Percentiles rank a stretch among this genome's conserved stretches.
Evolutionary conservation across 2,888 invertebrate genomes (phyloP).

Genomic region (Erebia aethiops): DNA sequence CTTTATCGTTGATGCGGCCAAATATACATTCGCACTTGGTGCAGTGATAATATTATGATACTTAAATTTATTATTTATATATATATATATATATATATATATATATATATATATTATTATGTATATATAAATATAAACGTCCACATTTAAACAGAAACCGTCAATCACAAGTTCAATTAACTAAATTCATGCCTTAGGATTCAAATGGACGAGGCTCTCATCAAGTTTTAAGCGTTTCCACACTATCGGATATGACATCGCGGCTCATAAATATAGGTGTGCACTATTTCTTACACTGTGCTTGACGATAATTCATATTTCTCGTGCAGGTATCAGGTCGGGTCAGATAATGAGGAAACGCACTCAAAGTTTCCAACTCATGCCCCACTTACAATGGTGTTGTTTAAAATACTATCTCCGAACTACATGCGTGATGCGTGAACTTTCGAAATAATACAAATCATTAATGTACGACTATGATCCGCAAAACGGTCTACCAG

Average conservation of each 20-base stretch:
- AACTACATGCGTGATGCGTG: background rate
- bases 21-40: constrained; percentile 74
- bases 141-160: constrained; percentile 65
- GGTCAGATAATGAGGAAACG: background rate
- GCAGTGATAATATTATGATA: constrained; percentile 62
- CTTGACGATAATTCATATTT: background rate
- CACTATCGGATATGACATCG: background rate
- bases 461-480: no score
- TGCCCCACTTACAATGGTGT: constrained; percentile 4
- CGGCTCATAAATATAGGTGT: background rate
- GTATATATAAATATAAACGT: constrained; percentile 50
- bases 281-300: background rate
- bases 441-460: no score
- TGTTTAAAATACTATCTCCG: background rate
- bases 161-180: constrained; percentile 66
- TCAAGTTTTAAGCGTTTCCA: constrained; percentile 4
- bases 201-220: constrained; percentile 18
- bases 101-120: constrained; percentile 44
- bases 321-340: background rate
- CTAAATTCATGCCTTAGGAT: constrained; percentile 45
- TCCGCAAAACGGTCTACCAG: no score
- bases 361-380: background rate
- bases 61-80: constrained; percentile 52
- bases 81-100: constrained; percentile 43
- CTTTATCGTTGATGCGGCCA: constrained; percentile 70